A percentile compares a stretch with the other conserved stretches of the same genome.
These are phyloP conservation scores for Gallinago solitaria DNA, from an alignment of 2,797 vertebrate species.

Conservation along the genomic window DNA sequence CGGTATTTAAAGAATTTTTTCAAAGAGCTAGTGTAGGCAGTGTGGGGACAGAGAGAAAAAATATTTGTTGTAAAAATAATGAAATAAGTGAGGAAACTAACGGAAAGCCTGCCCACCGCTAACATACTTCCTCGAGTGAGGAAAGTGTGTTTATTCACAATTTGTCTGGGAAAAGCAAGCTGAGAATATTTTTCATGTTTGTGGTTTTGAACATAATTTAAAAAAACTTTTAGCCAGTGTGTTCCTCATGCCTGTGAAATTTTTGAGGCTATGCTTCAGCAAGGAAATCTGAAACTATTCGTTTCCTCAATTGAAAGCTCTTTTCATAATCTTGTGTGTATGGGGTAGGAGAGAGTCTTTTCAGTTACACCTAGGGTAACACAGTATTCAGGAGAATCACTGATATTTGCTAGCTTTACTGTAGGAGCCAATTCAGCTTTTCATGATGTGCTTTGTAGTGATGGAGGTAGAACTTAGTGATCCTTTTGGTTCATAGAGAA, in stretches of 20 bases:
- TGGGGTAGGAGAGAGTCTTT: neutral
- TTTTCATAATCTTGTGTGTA: slow-evolving; percentile 3
- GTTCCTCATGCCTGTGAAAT: neutral
- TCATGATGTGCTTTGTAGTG: neutral
- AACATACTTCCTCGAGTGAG: neutral
- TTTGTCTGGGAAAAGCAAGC: slow-evolving; percentile 47
- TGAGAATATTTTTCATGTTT: slow-evolving; percentile 50
- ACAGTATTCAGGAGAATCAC: neutral
- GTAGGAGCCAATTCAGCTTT: neutral
- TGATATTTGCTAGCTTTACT: neutral
- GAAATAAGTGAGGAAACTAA: neutral
- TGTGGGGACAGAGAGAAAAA: neutral
- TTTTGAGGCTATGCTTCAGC: neutral
- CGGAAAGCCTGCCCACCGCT: neutral
- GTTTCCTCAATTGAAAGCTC: neutral
- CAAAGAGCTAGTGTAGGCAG: neutral
- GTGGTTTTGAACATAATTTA: slow-evolving; percentile 31
- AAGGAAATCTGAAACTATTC: neutral
- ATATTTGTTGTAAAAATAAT: neutral
- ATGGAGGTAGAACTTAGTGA: neutral
- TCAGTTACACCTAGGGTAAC: neutral
- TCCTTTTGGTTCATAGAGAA: neutral
- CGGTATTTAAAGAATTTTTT: neutral
- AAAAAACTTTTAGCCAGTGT: slow-evolving; percentile 14
- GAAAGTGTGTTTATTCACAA: slow-evolving; percentile 37